Conservation (phyloP, 2,888 invertebrate species). For the Orchesellides sinensis region DNA sequence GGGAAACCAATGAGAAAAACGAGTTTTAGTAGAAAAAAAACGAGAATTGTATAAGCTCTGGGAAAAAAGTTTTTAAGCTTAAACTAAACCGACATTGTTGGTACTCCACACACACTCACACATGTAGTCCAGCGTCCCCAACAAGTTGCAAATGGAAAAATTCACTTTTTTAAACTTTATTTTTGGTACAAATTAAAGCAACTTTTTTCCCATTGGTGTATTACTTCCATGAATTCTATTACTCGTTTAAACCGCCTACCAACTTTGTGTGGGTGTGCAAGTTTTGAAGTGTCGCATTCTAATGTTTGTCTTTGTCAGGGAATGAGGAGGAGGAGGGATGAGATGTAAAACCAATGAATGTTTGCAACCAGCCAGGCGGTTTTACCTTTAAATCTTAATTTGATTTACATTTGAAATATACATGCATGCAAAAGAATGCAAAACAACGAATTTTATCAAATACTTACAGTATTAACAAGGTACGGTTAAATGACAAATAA, state of each 20-base stretch:
- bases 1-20: constrained; percentile 49
- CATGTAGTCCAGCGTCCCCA: not conserved
- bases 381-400: not conserved
- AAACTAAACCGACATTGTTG: constrained; percentile 3
- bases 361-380: too few species aligned
- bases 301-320: constrained; percentile 5
- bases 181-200: constrained; percentile 35
- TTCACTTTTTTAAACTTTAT: constrained; percentile 37
- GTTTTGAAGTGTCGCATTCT: constrained; percentile 12
- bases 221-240: not conserved
- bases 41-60: constrained; percentile 6
- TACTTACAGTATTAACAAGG: too few species aligned
- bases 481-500: too few species aligned
- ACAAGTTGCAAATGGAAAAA: constrained; percentile 13
- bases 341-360: not conserved
- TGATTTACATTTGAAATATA: not conserved
- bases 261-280: not conserved
- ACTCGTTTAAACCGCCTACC: not conserved
- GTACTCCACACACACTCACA: not conserved
- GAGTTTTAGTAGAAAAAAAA: constrained; percentile 21
- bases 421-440: too few species aligned
- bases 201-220: constrained; percentile 9
- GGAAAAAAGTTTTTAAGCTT: constrained; percentile 8
- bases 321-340: not conserved
- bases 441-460: too few species aligned